These are phyloP conservation scores for Brachionus rubens DNA, from an alignment of 1,140 invertebrate genomes.

Conservation along the genomic window DNA sequence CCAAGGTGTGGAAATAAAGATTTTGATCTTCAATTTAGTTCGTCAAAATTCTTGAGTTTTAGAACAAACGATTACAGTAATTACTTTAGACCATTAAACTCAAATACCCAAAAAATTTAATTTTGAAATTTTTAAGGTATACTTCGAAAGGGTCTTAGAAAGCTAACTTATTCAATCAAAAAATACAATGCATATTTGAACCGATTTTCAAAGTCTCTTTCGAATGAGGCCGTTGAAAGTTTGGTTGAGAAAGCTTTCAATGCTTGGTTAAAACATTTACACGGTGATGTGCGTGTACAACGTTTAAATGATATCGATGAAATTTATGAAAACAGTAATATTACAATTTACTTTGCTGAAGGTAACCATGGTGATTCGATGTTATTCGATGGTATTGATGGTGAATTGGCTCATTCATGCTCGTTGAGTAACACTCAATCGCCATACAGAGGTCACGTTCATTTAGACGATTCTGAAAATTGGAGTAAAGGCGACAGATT, in stretches of 20 bases:
- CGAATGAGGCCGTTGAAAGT: conserved; percentile 29
- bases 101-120: not conserved
- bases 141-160: conserved; percentile 5
- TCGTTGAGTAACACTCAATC: conserved; percentile 39
- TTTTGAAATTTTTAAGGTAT: conserved; percentile 8
- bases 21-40: conserved; percentile 46
- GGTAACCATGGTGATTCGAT: conserved; percentile 45
- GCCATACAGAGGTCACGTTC: conserved; percentile 42
- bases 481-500: conserved; percentile 12
- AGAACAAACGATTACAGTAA: conserved; percentile 42
- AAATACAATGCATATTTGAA: conserved; percentile 45
- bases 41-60: conserved; percentile 43
- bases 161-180: conserved; percentile 42
- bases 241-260: conserved; percentile 39
- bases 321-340: conserved; percentile 43
- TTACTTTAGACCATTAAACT: not conserved
- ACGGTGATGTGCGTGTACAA: conserved; percentile 37
- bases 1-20: conserved; percentile 46
- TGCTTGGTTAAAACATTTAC: conserved; percentile 41
- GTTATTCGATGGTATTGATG: conserved; percentile 44
- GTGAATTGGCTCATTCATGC: conserved; percentile 44
- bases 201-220: conserved; percentile 23
- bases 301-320: conserved; percentile 27
- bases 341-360: conserved; percentile 40
- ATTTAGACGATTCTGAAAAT: conserved; percentile 44